Base-by-base conservation (phyloP, 2,888 invertebrate genomes). In the Quadriops clusia region DNA sequence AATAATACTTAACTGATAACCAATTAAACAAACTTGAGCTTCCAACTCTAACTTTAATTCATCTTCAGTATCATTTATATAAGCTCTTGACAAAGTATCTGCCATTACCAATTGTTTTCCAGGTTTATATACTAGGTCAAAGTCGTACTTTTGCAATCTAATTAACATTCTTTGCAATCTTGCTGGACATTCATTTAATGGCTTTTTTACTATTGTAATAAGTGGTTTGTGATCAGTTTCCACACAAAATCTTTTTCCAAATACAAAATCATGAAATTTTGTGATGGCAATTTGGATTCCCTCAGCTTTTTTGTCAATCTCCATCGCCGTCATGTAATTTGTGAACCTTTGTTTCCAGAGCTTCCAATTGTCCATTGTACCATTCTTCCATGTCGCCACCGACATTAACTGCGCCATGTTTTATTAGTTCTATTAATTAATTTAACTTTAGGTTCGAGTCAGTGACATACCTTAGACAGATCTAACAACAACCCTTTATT, bases 141-240 rank as follows among this genome's bases (percentile, higher is more conserved):
- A 30, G 23, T 40, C 33, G 34, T 39, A 41, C 25, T 33, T 36
- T 38, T 38, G 38, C 23, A 39, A 29, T 27, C 14, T 28, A 15
- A 40, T 14, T 25, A 30, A 13, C 38, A 44, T 38, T 28, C 41
- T 30, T 29, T 45, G 44, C 18, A 44, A 30, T 21, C 41, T 33
- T n/a, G 40, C 37, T 9, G 44, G 41, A 27, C 37, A 32, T 21
- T 37, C 30, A 34, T 42, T 37, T 30, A 45, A 28, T 5, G 37
- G 31, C 37, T 44, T 45, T 26, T 45, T 40, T 15, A 43, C 35
- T 12, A 42, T 38, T 8, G 17, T 17, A 6, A 43, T 31, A 7
- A 43, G 21, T 8, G 53, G 51, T 23, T 42, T 42, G 25, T 52
- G 51, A 38, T 53, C 47, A 7, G 44, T 49, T 37, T 50, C 44